These are phyloP conservation scores for Pocota personata DNA, from an alignment of 2,888 invertebrate genomes.

Conservation along the genomic window DNA sequence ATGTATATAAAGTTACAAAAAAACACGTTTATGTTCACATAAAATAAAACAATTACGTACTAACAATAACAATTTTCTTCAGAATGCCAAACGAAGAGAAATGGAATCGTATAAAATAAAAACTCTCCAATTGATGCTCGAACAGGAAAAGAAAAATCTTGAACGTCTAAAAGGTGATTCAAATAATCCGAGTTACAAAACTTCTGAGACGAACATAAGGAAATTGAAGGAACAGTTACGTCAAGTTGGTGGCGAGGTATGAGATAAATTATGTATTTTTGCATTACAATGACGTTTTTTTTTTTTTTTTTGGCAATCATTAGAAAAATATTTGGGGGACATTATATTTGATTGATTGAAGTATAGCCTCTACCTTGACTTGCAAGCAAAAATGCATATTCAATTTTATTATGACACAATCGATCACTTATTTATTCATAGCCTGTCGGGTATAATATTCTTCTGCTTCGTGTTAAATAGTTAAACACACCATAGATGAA, in stretches of 20 bases:
- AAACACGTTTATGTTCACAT: not conserved
- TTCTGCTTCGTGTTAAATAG: not conserved
- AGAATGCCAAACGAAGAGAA: constrained; percentile 94
- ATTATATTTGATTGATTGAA: constrained; percentile 29
- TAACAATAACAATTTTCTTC: constrained; percentile 7
- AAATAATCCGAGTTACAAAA: constrained; percentile 80
- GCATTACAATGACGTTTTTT: constrained; percentile 6
- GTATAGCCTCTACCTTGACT: not conserved
- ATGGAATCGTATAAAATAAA: constrained; percentile 92
- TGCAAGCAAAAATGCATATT: not conserved
- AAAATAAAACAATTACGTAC: not conserved
- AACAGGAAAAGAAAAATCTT: constrained; percentile 92
- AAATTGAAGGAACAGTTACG: constrained; percentile 82
- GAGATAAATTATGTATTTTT: constrained; percentile 50
- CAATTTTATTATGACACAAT: not conserved
- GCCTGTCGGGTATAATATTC: not conserved
- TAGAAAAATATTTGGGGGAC: not conserved
- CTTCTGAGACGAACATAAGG: constrained; percentile 82
- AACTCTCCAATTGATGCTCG: constrained; percentile 94
- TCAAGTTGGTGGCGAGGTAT: constrained; percentile 83
- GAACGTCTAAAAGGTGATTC: constrained; percentile 87
- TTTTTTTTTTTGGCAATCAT: constrained; percentile 13
- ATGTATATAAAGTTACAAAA: too few relatives aligned
- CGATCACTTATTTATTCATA: not conserved
- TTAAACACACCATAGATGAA: not conserved